Evolutionary conservation across 2,888 invertebrate genomes (phyloP), one percentile per base, ranked within the genome.

Genomic region (Volucella inanis): DNA sequence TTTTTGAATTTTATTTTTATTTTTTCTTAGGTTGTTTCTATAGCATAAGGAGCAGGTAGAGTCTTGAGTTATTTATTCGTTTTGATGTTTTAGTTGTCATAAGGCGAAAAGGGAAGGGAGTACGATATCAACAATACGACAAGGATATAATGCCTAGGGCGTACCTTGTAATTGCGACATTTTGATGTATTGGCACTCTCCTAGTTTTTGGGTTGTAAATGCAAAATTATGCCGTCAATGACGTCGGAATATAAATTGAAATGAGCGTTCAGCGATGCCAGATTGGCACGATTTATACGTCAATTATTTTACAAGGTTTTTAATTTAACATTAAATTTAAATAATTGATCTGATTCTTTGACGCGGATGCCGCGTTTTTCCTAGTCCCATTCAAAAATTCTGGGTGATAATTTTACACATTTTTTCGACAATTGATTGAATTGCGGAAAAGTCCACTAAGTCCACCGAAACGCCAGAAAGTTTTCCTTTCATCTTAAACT

Each of bases 121-220:
- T 22, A 22, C 22, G 3, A 22, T 22, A 4, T 22, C 22, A 22
- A 22, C n/a, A 14, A 9, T 0, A 49, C 14, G 49, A 49, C n/a
- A 49, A 49, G 14, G 49, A 49, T 43, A 43, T 43, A 52, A 6
- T 55, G 38, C 62, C 45, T 65, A 8, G 22, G 45, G 43, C n/a
- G 38, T 31, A 54, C 45, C 68, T 39, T 45, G 52, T 81, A 71
- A 75, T 70, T 71, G 59, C 70, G 45, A 57, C 50, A 70, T 76
- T 81, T 81, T 81, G 81, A 81, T 81, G 65, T 81, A 81, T 76
- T 64, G 59, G 50, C 39, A 15, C 22, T 62, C 49, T 22, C 4
- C 22, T 22, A 3, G 22, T 22, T 64, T 81, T 67, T 6, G 64
- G 3, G 22, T 54, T 68, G 67, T 62, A 75, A 74, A 80, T 68